Conservation (phyloP, 2,888 invertebrate species). For the Tuta absoluta region DNA sequence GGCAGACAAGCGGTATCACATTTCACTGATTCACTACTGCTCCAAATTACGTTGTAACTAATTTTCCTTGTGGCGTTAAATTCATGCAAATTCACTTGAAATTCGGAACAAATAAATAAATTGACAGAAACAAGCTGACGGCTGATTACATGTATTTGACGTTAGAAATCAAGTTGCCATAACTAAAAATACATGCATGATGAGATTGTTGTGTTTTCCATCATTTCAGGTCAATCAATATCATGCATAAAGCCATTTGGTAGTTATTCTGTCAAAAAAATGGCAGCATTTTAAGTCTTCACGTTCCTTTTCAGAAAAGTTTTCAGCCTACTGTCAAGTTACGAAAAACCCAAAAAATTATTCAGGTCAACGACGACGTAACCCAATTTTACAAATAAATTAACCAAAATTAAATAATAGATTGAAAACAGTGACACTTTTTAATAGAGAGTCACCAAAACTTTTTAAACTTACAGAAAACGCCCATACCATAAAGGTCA, state of each 20-base stretch:
- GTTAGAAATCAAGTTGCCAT: not conserved
- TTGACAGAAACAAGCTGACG: slow-evolving; percentile 2
- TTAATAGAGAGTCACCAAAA: too few relatives aligned
- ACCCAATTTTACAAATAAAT: not conserved
- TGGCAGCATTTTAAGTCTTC: not conserved
- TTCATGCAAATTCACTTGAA: not conserved
- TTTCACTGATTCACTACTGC: slow-evolving; percentile 1
- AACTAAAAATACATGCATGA: not conserved
- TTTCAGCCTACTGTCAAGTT: not conserved
- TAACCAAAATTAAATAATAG: not conserved
- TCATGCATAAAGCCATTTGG: not conserved
- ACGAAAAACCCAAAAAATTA: too few relatives aligned
- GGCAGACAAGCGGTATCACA: not conserved
- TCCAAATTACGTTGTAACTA: not conserved
- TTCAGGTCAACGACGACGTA: too few relatives aligned
- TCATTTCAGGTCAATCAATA: not conserved
- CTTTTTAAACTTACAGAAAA: not conserved
- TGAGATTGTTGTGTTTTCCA: not conserved
- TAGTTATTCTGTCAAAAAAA: not conserved
- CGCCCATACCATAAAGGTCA: not conserved
- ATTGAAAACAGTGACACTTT: too few relatives aligned
- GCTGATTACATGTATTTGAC: not conserved
- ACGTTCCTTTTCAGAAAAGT: not conserved
- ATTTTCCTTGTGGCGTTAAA: slow-evolving; percentile 4
- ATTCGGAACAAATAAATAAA: slow-evolving; percentile 1